A percentile compares a stretch with the other conserved stretches of the same genome.
Evolutionary conservation across 2,797 vertebrate genomes (phyloP).

Genomic region (Parauchenoglanis punctatus): DNA sequence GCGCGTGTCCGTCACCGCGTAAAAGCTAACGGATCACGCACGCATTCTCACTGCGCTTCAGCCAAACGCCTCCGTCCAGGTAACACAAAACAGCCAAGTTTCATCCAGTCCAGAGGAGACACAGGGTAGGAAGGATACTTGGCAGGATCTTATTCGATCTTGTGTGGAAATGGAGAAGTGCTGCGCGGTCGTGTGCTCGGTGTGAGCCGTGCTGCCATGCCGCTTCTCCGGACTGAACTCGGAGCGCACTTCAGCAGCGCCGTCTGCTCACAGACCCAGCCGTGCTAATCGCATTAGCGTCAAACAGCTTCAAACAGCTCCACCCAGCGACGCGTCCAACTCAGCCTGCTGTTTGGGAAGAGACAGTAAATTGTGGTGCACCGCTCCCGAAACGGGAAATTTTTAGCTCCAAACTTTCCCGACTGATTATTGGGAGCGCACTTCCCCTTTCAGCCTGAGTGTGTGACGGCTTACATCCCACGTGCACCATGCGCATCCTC

Average conservation of each 20-base stretch:
- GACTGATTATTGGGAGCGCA: background rate
- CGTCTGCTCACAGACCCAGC: constrained; percentile 63
- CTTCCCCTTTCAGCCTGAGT: background rate
- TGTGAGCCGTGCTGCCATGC: constrained; percentile 42
- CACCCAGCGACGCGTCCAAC: constrained; percentile 65
- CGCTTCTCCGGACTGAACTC: constrained; percentile 52
- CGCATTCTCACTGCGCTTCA: constrained; percentile 40
- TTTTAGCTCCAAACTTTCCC: constrained; percentile 14
- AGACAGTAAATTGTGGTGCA: background rate
- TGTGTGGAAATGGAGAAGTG: background rate
- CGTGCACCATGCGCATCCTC: too few relatives aligned
- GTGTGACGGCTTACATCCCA: background rate
- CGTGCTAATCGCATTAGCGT: constrained; percentile 78
- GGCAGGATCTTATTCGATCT: background rate
- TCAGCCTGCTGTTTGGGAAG: constrained; percentile 25
- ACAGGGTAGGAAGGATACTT: background rate
- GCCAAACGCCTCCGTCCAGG: constrained; percentile 9
- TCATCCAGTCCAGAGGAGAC: constrained; percentile 2
- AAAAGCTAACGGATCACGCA: constrained; percentile 34
- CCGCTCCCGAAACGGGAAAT: background rate
- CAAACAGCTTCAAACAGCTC: constrained; percentile 60
- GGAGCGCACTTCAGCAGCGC: constrained; percentile 40
- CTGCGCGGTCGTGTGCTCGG: background rate
- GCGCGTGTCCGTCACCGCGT: constrained; percentile 46
- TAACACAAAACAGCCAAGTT: background rate